phyloP scores from a whole-genome alignment of 2,888 invertebrate species.

The Leucophora obtusa region DNA sequence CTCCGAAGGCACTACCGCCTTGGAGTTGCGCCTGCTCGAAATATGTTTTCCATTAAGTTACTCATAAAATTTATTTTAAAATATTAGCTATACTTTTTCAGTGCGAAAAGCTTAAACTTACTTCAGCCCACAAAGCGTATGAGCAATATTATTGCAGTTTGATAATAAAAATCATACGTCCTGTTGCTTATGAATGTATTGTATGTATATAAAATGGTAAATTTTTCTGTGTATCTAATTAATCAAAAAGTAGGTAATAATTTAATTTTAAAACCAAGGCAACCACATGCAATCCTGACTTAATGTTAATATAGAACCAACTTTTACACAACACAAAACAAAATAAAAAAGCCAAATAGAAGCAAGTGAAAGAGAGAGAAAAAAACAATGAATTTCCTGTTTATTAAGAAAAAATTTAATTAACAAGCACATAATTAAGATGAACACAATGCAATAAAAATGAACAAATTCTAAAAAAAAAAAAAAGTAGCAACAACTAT shows the following conservation, averaged over 20 bases:
- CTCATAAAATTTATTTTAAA: too few relatives aligned
- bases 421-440: slow-evolving; percentile 45
- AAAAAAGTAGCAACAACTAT: not conserved
- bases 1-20: too few relatives aligned
- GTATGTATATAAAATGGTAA: slow-evolving; percentile 15
- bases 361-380: not conserved
- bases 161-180: slow-evolving; percentile 5
- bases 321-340: not conserved
- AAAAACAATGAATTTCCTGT: slow-evolving; percentile 10
- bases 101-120: too few relatives aligned
- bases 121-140: not conserved
- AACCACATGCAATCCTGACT: slow-evolving; percentile 29
- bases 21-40: too few relatives aligned
- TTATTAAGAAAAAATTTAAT: slow-evolving; percentile 44
- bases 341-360: not conserved
- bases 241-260: slow-evolving; percentile 35
- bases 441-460: slow-evolving; percentile 42
- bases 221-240: slow-evolving; percentile 17
- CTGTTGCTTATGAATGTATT: not conserved
- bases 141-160: not conserved
- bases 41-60: too few relatives aligned
- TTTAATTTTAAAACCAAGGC: not conserved
- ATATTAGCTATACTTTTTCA: too few relatives aligned
- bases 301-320: not conserved
- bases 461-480: not conserved